Base-by-base conservation (phyloP, 2,113 vertebrate species). In the Taxidea taxus region DNA sequence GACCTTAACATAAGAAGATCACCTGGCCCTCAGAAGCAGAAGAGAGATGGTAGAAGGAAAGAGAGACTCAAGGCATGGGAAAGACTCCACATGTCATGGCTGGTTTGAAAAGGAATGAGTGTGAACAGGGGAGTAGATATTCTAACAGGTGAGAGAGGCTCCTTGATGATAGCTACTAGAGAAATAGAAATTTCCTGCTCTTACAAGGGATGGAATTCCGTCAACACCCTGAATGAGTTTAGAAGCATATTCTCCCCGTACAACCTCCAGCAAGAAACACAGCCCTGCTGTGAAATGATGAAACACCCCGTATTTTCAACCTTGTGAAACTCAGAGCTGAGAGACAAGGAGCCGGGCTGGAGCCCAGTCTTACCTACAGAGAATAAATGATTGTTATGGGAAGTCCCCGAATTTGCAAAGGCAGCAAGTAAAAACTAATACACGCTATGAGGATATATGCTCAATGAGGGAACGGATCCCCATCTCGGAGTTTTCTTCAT, bases 31-130 rank as follows among this genome's bases (percentile, higher is more conserved):
- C 92, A 60, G 88, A 62, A 77, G 13, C 51, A 54, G 51, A 70
- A n/a, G 29, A 72, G 16, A 58, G n/a, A 29, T 18, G 14, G 31
- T 15, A 15, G 29, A 66, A 66, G 31, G 9, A 6, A 1, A 86
- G n/a, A 58, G 34, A 91, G 29, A 7, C 16, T 51, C 21, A 34
- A 21, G 66, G 64, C 29, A 1, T 58, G 10, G 72, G 23, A 16
- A 68, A 12, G 47, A 62, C 29, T n/a, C 10, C 1, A 2, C 0
- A 1, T 1, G 5, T 37, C 21, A 7, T 15, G 29, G 5, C 25
- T 83, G 27, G 20, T 27, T n/a, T 78, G 51, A 51, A 25, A 39
- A 31, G 39, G 23, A 7, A 75, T 10, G 29, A n/a, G 39, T 16
- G 88, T 37, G 15, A 66, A 2, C 5, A 70, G 62, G 37, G 82